Evolutionary conservation across 2,888 invertebrate species (phyloP), one percentile per base, ranked within the genome.

Genomic region (Pediacus dermestoides): DNA sequence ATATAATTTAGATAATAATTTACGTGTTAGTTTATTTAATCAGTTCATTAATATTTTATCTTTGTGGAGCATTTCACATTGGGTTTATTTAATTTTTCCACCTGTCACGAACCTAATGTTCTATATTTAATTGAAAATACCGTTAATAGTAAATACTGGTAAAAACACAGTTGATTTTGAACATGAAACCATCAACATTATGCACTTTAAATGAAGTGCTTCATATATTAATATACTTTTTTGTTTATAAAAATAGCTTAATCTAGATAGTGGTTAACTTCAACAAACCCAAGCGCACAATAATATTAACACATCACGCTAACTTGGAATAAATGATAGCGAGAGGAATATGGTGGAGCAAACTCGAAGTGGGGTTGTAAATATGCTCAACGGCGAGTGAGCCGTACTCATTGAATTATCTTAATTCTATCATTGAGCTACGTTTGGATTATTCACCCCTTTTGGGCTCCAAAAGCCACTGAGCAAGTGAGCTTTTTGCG

Each of bases 291-390:
- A n/a, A n/a, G n/a, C n/a, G n/a, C n/a, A 46, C 47, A 47, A 47
- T 53, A 50, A 53, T 53, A 53, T 50, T 50, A 51, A 52, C 45
- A 52, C 47, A 46, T 52, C 53, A 53, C 53, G 51, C 51, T 44
- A 53, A 42, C 45, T 27, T 33, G 26, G 44, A 41, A 44, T 45
- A 50, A 53, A 48, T 51, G 48, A 50, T 46, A 52, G 48, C 44
- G 38, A 38, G 6, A 6, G 21, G 21, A 21, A 21, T n/a, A n/a
- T n/a, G n/a, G n/a, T n/a, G n/a, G n/a, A n/a, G n/a, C n/a, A n/a
- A n/a, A n/a, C n/a, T n/a, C n/a, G n/a, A n/a, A n/a, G n/a, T n/a
- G n/a, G n/a, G n/a, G n/a, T n/a, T n/a, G n/a, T n/a, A n/a, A n/a
- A n/a, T n/a, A n/a, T n/a, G n/a, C n/a, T n/a, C n/a, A n/a, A n/a